A percentile compares a stretch with the other conserved stretches of the same genome.
phyloP scores from a whole-genome alignment of 2,888 invertebrate genomes.

The Eilema depressum region DNA sequence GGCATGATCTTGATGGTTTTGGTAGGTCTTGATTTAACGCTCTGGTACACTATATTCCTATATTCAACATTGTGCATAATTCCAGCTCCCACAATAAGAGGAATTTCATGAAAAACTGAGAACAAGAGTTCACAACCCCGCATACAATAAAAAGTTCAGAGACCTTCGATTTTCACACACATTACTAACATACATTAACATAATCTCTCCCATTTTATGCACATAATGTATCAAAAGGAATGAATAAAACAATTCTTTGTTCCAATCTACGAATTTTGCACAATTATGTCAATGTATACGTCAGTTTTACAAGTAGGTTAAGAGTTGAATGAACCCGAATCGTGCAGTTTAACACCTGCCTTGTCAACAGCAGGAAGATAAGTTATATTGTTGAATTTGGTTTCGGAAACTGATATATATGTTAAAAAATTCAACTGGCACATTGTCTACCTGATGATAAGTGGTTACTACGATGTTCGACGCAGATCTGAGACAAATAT shows the following conservation, averaged over 20 bases:
- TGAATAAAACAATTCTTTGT: constrained; percentile 51
- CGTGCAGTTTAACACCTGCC: neutral
- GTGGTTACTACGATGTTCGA: neutral
- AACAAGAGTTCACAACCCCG: neutral
- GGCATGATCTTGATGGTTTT: too few species aligned
- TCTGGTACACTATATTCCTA: too few species aligned
- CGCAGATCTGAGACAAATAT: neutral
- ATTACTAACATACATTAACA: constrained; percentile 35
- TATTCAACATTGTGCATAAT: neutral
- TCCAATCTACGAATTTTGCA: constrained; percentile 24
- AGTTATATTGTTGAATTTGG: neutral
- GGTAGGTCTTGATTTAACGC: too few species aligned
- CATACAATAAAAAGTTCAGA: constrained; percentile 29
- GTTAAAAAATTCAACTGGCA: neutral
- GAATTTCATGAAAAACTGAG: neutral
- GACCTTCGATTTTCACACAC: constrained; percentile 39
- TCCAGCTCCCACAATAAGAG: neutral
- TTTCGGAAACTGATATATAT: neutral
- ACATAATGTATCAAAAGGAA: constrained; percentile 37
- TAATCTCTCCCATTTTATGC: constrained; percentile 44
- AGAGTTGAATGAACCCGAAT: constrained; percentile 30
- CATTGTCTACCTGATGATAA: neutral
- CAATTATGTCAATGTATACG: constrained; percentile 38
- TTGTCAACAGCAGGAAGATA: neutral
- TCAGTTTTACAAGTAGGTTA: constrained; percentile 29